These are phyloP conservation scores for Heterotilapia buettikoferi DNA, from an alignment of 2,113 vertebrate genomes.

Conservation along the genomic window DNA sequence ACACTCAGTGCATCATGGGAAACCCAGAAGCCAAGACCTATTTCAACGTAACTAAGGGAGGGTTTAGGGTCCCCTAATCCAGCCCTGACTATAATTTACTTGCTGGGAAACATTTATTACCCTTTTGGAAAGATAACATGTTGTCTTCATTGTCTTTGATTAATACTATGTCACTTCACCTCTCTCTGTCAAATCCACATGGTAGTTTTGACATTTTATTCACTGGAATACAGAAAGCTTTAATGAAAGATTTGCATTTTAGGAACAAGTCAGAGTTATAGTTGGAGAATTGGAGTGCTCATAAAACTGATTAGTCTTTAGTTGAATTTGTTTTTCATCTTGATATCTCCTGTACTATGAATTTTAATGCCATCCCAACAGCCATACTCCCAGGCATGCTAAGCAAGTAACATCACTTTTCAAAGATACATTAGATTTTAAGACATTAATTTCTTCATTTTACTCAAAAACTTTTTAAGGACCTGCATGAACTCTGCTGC, in stretches of 20 bases:
- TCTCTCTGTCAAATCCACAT: not conserved
- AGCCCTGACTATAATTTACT: not conserved
- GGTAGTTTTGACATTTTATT: not conserved
- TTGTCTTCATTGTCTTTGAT: not conserved
- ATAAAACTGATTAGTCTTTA: not conserved
- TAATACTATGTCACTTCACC: not conserved
- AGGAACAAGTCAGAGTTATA: not conserved
- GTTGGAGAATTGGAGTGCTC: not conserved
- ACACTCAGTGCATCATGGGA: not conserved
- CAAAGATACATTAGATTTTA: not conserved
- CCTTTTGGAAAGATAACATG: not conserved
- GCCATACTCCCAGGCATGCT: not conserved
- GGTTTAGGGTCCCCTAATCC: not conserved
- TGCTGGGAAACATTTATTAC: not conserved
- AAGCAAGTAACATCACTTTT: not conserved
- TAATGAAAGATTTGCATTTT: not conserved
- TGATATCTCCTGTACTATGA: not conserved
- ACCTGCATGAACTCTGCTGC: not conserved
- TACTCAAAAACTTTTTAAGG: not conserved
- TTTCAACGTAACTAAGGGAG: not conserved
- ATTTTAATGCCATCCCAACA: not conserved
- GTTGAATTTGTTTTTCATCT: not conserved
- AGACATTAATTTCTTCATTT: not conserved
- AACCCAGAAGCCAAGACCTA: not conserved
- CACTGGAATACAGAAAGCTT: not conserved